Evolutionary conservation across 2,888 invertebrate genomes (phyloP).

Genomic region (Anoncus sp.): DNA sequence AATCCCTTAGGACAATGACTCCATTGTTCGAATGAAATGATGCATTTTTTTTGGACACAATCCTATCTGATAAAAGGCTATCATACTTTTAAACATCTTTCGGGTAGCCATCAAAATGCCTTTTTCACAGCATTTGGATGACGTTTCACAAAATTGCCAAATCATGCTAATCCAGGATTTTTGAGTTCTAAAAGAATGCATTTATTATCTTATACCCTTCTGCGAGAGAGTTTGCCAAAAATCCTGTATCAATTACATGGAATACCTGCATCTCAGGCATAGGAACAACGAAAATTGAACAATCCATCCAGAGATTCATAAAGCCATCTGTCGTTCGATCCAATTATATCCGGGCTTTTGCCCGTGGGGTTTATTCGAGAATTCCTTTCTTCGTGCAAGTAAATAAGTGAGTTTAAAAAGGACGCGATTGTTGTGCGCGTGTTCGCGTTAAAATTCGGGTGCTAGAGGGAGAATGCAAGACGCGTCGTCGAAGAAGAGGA

Average conservation of each 20-base stretch:
- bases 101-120: too few relatives aligned
- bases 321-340: conserved; percentile 66
- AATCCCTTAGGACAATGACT: too few relatives aligned
- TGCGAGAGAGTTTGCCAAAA: too few relatives aligned
- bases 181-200: too few relatives aligned
- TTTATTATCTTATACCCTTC: too few relatives aligned
- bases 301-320: conserved; percentile 56
- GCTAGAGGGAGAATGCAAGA: conserved; percentile 32
- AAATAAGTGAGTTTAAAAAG: conserved; percentile 18
- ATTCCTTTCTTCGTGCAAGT: conserved; percentile 37
- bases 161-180: too few relatives aligned
- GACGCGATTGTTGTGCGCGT: conserved; percentile 19
- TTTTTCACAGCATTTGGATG: too few relatives aligned
- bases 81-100: too few relatives aligned
- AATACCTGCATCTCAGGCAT: not conserved
- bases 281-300: not conserved
- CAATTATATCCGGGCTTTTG: conserved; percentile 37
- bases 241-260: not conserved
- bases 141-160: too few relatives aligned
- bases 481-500: conserved; percentile 52
- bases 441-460: conserved; percentile 51
- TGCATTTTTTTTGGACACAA: too few relatives aligned
- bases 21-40: too few relatives aligned
- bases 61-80: too few relatives aligned
- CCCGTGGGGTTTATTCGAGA: conserved; percentile 40